phyloP scores from a whole-genome alignment of 2,888 invertebrate genomes.

The Drosophila pullipes region DNA sequence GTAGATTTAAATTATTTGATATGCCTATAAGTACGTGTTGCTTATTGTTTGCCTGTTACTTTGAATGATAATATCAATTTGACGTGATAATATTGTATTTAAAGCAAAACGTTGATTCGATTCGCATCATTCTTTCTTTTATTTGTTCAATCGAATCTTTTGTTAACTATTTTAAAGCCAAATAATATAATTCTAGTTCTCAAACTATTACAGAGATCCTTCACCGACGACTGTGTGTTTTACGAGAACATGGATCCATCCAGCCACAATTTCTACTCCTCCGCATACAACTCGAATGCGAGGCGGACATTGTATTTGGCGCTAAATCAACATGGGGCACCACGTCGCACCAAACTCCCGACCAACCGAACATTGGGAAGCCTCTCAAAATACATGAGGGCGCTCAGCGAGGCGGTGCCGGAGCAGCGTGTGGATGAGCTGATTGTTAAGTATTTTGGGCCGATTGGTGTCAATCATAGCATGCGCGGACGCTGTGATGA shows the following conservation, averaged over 20 bases:
- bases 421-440: constrained; percentile 86
- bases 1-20: neutral
- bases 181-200: constrained; percentile 79
- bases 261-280: constrained; percentile 94
- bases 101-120: neutral
- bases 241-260: constrained; percentile 94
- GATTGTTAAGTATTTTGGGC: constrained; percentile 86
- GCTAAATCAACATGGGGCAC: constrained; percentile 90
- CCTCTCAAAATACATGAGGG: constrained; percentile 91
- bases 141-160: neutral
- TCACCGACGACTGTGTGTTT: constrained; percentile 94
- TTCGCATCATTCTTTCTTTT: neutral
- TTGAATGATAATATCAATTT: neutral
- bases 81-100: neutral
- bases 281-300: constrained; percentile 90
- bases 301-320: constrained; percentile 91
- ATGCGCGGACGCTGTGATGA: constrained; percentile 86
- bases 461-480: constrained; percentile 85
- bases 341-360: constrained; percentile 90
- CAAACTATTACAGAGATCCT: constrained; percentile 91
- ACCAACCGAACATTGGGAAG: constrained; percentile 89
- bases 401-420: constrained; percentile 88
- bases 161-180: constrained; percentile 64
- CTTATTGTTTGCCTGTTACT: neutral
- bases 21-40: neutral